Evolutionary conservation across 2,797 vertebrate species (phyloP), one percentile per base, ranked within the genome.

Genomic region (Staurois parvus): DNA sequence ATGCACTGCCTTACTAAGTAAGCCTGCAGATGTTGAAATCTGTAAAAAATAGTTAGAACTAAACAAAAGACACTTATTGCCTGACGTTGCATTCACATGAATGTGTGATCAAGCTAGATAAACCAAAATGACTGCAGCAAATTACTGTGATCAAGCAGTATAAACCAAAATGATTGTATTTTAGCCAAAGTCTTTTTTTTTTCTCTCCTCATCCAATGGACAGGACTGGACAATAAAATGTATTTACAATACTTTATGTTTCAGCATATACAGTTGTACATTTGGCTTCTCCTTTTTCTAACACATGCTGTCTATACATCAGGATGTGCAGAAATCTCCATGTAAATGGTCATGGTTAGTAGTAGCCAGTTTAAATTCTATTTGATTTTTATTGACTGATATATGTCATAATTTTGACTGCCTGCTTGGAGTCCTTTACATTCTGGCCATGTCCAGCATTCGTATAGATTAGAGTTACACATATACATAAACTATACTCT

Each of bases 401-500:
- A 26, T 64, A 40, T 72, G 8, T 72, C 21, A 79, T 29, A 12
- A 0, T 70, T 32, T 45, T 52, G 45, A 24, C 28, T 19, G 3
- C 42, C 32, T 32, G 12, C 21, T 67, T 68, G 21, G 17, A 68
- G 15, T 26, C 29, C 67, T 26, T 28, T 15, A 30, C 37, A 7
- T 67, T 42, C 48, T 28, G 28, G 40, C 29, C 26, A 40, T 69
- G 45, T 52, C 32, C 40, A 77, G 73, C 34, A 62, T 59, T 45
- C 52, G 48, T 64, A 73, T 62, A 52, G 52, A 77, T 64, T 48
- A 79, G 72, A 34, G 28, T 79, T 73, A 28, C 42, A 40, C 64
- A 79, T 73, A 37, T 67, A n/a, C 37, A 28, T 48, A 85, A 80
- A 85, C 68, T 59, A 79, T 80, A 73, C 32, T 48, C 79, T 85